phyloP scores from a whole-genome alignment of 2,888 invertebrate genomes.

The Diadegma fenestrale region DNA sequence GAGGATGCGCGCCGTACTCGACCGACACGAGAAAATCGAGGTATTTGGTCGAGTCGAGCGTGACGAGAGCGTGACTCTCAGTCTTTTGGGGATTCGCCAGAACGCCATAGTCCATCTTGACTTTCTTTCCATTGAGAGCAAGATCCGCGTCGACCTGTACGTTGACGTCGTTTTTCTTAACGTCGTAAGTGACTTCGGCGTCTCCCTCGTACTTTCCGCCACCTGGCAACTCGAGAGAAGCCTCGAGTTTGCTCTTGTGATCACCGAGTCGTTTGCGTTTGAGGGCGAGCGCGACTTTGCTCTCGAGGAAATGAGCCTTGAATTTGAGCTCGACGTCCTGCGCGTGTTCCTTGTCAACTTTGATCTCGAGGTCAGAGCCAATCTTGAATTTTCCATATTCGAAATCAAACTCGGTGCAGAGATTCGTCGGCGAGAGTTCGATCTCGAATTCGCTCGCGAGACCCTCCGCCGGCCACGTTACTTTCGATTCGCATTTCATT shows the following conservation, averaged over 20 bases:
- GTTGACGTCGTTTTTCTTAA: constrained; percentile 86
- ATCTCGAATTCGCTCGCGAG: constrained; percentile 85
- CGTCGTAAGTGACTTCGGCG: constrained; percentile 87
- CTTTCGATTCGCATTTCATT: constrained; percentile 72
- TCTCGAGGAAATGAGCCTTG: constrained; percentile 85
- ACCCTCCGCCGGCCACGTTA: constrained; percentile 77
- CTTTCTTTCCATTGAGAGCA: constrained; percentile 87
- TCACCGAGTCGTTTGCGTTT: constrained; percentile 87
- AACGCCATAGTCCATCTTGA: constrained; percentile 85
- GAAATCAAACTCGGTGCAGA: constrained; percentile 87
- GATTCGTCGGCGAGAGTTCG: constrained; percentile 86
- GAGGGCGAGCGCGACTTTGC: constrained; percentile 86
- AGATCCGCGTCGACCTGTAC: constrained; percentile 85
- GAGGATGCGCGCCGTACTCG: constrained; percentile 84
- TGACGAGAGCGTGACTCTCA: constrained; percentile 86
- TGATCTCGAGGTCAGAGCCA: constrained; percentile 85
- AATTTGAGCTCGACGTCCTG: constrained; percentile 87
- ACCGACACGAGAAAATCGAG: constrained; percentile 87
- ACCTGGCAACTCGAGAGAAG: constrained; percentile 87
- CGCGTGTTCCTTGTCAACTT: constrained; percentile 82
- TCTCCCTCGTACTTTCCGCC: constrained; percentile 88
- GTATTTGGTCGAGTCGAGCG: constrained; percentile 85
- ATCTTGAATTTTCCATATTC: constrained; percentile 87
- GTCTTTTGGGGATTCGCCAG: constrained; percentile 85
- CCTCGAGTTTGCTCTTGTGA: constrained; percentile 88